Evolutionary conservation across 37 sponge, comb jelly and placozoan species (phyloP).

Genomic region (Ianthella basta): DNA sequence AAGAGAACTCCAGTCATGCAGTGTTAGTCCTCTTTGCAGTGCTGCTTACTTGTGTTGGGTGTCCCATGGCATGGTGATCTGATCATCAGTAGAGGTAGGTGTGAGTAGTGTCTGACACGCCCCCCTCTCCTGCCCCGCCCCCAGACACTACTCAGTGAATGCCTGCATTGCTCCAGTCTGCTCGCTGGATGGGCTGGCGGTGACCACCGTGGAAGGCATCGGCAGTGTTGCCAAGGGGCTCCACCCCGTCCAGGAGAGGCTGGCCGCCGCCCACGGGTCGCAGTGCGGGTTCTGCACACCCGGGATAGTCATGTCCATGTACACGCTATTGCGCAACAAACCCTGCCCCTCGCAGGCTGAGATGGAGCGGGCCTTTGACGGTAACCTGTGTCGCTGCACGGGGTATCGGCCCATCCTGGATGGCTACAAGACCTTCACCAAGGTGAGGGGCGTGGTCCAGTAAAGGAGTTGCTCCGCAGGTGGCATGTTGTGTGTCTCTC

Average conservation of each 20-base stretch:
- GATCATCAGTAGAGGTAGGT: background rate
- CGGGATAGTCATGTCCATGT: slow-evolving; percentile 95
- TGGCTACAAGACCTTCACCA: slow-evolving; percentile 82
- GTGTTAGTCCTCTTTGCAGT: too few relatives aligned
- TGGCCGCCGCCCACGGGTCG: slow-evolving; percentile 83
- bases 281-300: slow-evolving; percentile 97
- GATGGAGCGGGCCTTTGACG: slow-evolving; percentile 84
- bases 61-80: background rate
- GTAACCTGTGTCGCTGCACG: slow-evolving; percentile 91
- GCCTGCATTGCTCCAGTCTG: slow-evolving; percentile 87
- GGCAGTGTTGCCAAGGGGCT: slow-evolving; percentile 59
- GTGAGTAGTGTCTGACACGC: background rate
- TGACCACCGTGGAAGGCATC: slow-evolving; percentile 92
- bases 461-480: background rate
- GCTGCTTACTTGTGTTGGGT: background rate
- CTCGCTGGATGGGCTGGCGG: slow-evolving; percentile 76
- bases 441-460: slow-evolving; percentile 8
- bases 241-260: slow-evolving; percentile 88
- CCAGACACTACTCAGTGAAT: slow-evolving; percentile 72
- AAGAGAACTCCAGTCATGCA: background rate
- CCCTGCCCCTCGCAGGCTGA: slow-evolving; percentile 71
- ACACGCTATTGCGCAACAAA: slow-evolving; percentile 84
- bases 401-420: slow-evolving; percentile 89
- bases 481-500: background rate
- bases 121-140: background rate